A percentile compares a stretch with the other conserved stretches of the same genome.
Conservation (phyloP, 2,797 vertebrate genomes). For the Spatula versicolor region DNA sequence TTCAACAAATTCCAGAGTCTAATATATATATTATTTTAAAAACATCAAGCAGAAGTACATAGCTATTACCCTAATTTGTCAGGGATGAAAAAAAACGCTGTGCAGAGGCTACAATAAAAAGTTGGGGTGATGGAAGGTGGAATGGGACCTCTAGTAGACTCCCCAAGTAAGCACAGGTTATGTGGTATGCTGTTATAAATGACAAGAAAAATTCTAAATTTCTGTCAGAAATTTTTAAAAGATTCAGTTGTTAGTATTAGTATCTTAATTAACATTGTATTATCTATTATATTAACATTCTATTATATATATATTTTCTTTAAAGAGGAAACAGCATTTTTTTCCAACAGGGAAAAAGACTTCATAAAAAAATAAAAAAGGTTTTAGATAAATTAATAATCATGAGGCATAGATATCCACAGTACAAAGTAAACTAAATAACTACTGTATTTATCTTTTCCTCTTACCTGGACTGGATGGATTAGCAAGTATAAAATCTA, state of each 20-base stretch:
- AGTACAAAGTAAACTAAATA: background rate
- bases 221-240: background rate
- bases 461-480: background rate
- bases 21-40: background rate
- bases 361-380: background rate
- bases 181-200: background rate
- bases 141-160: background rate
- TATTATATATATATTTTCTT: background rate
- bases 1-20: background rate
- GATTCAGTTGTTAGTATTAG: background rate
- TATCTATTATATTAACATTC: background rate
- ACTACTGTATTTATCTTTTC: background rate
- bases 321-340: background rate
- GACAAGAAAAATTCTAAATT: background rate
- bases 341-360: background rate
- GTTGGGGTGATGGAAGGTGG: background rate
- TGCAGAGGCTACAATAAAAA: background rate
- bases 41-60: background rate
- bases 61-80: background rate
- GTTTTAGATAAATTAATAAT: background rate
- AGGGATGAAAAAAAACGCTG: background rate
- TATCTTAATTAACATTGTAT: background rate
- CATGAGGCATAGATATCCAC: background rate
- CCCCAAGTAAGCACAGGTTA: background rate
- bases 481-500: background rate